These are phyloP conservation scores for Lamellibrachia satsuma DNA, from an alignment of 2,888 invertebrate species.

Conservation along the genomic window DNA sequence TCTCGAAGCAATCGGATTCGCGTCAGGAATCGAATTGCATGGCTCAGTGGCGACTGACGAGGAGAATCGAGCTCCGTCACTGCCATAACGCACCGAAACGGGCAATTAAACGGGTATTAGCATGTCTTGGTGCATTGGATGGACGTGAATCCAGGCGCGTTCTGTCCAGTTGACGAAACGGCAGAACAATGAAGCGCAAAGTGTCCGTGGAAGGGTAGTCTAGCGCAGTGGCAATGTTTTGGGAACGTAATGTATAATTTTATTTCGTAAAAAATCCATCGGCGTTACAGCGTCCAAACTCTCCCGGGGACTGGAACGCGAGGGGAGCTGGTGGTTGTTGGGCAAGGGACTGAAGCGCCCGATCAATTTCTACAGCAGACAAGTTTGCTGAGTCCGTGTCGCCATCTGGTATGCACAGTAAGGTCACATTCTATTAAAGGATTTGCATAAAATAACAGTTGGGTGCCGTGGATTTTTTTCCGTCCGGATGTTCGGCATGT, in stretches of 20 bases:
- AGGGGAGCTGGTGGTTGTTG: background rate
- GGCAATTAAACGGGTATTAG: slow-evolving; percentile 33
- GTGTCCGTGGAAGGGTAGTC: background rate
- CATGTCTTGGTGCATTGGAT: slow-evolving; percentile 19
- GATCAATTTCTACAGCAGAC: background rate
- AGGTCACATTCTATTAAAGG: background rate
- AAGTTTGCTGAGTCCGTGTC: background rate
- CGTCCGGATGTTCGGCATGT: background rate
- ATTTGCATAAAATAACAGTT: background rate
- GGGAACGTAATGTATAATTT: background rate
- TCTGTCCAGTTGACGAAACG: background rate
- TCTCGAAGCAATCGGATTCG: slow-evolving; percentile 26
- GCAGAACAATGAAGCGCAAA: background rate
- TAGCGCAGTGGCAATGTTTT: background rate
- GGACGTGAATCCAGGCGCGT: background rate
- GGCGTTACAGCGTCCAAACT: background rate
- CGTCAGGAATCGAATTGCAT: slow-evolving; percentile 30
- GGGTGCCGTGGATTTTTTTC: background rate
- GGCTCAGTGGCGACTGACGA: slow-evolving; percentile 19
- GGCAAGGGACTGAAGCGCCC: background rate
- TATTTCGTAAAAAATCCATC: background rate
- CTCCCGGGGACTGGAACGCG: background rate
- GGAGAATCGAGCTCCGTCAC: background rate
- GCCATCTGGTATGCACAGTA: background rate
- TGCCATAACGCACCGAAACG: background rate